Percentiles rank a stretch among this genome's conserved stretches.
These are phyloP conservation scores for Catostomus latipinnis DNA, from an alignment of 2,797 vertebrate genomes.

Conservation along the genomic window DNA sequence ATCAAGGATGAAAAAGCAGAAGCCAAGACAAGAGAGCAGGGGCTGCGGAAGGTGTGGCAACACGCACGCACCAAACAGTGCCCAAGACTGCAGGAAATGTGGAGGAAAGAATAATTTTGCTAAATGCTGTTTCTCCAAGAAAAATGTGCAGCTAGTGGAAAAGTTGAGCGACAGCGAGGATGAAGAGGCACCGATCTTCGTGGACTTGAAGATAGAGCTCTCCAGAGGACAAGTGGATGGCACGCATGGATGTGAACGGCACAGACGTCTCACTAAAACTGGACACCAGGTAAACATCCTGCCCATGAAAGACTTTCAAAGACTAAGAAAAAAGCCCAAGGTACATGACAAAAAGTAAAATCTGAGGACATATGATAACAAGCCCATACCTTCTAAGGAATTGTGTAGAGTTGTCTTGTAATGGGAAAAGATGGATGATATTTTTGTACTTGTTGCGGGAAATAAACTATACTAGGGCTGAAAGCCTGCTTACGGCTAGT, in stretches of 20 bases:
- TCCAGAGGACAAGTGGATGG: constrained; percentile 22
- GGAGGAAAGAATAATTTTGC: constrained; percentile 9
- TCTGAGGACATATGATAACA: constrained; percentile 20
- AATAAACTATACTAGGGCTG: constrained; percentile 22
- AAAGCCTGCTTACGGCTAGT: constrained; percentile 1
- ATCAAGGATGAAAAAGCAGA: background rate
- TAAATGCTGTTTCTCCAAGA: constrained; percentile 29
- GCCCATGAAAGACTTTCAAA: constrained; percentile 16
- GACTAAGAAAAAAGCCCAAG: constrained; percentile 29
- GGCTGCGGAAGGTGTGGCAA: constrained; percentile 14
- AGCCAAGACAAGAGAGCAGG: background rate
- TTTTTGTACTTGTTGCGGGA: constrained; percentile 2
- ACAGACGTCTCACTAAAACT: constrained; percentile 7
- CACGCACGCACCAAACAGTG: constrained; percentile 28
- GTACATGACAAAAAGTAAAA: constrained; percentile 16
- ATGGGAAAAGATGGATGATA: background rate
- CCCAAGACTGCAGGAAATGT: constrained; percentile 38
- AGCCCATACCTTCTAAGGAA: background rate
- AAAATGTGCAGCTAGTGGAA: constrained; percentile 14
- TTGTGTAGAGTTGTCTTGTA: constrained; percentile 5
- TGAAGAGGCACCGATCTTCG: constrained; percentile 20
- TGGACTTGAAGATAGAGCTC: background rate
- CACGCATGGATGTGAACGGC: constrained; percentile 17
- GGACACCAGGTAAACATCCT: constrained; percentile 28
- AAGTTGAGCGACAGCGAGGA: constrained; percentile 26